A percentile compares a stretch with the other conserved stretches of the same genome.
Conservation (phyloP, 92 coral and sea anemone genomes). For the Bergia sp. region DNA sequence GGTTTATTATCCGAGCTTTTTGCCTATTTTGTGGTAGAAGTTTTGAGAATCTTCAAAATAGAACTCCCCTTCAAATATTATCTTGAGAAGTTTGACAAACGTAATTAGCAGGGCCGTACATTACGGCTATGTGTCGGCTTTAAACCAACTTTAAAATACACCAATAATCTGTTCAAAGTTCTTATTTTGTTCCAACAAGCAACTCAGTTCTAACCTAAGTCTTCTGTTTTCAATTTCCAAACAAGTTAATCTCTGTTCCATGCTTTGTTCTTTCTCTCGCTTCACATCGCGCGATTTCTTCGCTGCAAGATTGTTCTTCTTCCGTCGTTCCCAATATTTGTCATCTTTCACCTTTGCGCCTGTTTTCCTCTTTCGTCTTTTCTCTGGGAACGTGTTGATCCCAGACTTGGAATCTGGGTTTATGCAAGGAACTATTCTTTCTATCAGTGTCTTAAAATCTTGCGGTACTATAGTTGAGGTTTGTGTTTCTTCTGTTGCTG, state of each 20-base stretch:
- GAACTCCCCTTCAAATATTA: no score
- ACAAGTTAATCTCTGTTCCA: neutral
- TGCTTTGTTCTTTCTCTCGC: slow-evolving; percentile 19
- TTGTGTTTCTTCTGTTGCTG: neutral
- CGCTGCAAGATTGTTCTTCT: slow-evolving; percentile 24
- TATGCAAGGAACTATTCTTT: neutral
- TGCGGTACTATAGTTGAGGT: neutral
- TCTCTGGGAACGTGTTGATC: neutral
- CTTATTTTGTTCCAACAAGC: slow-evolving; percentile 4
- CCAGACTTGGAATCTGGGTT: neutral
- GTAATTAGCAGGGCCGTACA: no score
- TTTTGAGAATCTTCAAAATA: no score
- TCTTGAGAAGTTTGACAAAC: no score
- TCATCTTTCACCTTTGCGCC: neutral
- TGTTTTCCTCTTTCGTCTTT: neutral
- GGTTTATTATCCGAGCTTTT: no score
- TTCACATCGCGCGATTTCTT: slow-evolving; percentile 18
- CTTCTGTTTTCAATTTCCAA: slow-evolving; percentile 32
- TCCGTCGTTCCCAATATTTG: slow-evolving; percentile 4
- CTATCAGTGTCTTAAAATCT: neutral
- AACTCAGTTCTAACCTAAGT: slow-evolving; percentile 12
- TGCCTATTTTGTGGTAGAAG: no score
- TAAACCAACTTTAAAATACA: no score
- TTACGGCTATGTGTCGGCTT: no score
- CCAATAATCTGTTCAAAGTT: neutral